A percentile compares a stretch with the other conserved stretches of the same genome.
These are phyloP conservation scores for Alouatta caraya DNA, from an alignment of 2,797 vertebrate genomes.

Conservation along the genomic window DNA sequence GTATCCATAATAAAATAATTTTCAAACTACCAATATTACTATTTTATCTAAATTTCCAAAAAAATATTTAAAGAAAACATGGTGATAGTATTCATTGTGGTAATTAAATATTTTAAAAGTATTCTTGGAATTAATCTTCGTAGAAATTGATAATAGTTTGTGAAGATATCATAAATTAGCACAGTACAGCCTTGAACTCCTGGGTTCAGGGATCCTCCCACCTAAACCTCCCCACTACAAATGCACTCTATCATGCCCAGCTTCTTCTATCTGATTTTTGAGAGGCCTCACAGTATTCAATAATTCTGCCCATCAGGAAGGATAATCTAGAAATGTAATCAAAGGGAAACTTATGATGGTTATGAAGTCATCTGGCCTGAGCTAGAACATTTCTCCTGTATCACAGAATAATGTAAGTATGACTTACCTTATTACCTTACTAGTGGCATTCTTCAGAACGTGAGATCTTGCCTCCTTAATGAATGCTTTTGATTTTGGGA, in stretches of 20 bases:
- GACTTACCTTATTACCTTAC: neutral
- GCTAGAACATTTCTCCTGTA: neutral
- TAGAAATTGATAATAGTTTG: neutral
- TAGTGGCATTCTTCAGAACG: neutral
- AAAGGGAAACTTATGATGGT: neutral
- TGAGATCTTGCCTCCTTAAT: neutral
- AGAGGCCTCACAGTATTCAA: neutral
- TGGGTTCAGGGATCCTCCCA: neutral
- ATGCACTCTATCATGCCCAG: neutral
- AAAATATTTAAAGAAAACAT: neutral
- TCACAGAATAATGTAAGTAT: neutral
- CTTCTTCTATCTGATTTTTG: neutral
- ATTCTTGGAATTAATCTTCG: neutral
- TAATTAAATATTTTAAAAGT: neutral
- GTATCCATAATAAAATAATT: neutral
- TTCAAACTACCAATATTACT: neutral
- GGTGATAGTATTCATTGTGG: neutral
- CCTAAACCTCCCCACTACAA: neutral
- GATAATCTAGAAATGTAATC: neutral
- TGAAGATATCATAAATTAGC: neutral
- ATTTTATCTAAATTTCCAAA: slow-evolving; percentile 13
- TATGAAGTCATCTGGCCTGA: neutral
- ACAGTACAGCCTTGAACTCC: neutral
- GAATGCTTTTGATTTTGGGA: neutral
- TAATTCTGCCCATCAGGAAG: neutral